These are phyloP conservation scores for Nymphalis polychloros DNA, from an alignment of 2,888 invertebrate species.

Conservation along the genomic window DNA sequence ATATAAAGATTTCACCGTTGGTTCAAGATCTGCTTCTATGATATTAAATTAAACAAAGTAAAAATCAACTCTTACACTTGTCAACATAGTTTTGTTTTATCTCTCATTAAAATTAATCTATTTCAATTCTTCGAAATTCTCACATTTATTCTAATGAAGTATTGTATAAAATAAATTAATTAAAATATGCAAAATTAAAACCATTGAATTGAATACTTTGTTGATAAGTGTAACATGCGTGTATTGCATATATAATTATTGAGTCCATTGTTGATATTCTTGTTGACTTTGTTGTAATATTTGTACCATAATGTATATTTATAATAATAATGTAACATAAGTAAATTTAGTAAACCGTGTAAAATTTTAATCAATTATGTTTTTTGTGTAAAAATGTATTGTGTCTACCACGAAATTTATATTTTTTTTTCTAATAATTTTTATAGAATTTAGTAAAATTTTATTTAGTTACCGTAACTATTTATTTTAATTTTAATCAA, in stretches of 20 bases:
- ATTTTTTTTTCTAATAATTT: background rate
- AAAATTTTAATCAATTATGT: background rate
- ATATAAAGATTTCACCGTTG: conserved; percentile 95
- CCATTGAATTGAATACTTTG: conserved; percentile 17
- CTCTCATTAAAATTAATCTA: background rate
- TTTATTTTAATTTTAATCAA: too few relatives aligned
- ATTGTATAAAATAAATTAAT: background rate
- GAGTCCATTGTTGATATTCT: conserved; percentile 81
- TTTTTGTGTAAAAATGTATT: background rate
- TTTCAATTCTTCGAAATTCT: background rate
- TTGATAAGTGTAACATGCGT: conserved; percentile 33
- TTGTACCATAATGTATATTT: conserved; percentile 44
- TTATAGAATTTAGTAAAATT: background rate
- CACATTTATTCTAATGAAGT: background rate
- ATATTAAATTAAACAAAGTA: conserved; percentile 76
- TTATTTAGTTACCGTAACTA: background rate
- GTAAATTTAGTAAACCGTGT: background rate
- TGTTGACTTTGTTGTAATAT: conserved; percentile 78
- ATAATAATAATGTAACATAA: conserved; percentile 4
- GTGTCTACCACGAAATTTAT: background rate
- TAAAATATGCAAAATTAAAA: background rate
- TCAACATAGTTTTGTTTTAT: conserved; percentile 28
- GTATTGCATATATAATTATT: conserved; percentile 68
- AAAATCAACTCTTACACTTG: conserved; percentile 23
- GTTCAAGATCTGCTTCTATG: conserved; percentile 88